A percentile compares a stretch with the other conserved stretches of the same genome.
phyloP scores from a whole-genome alignment of 2,888 invertebrate species.

The Dolomedes plantarius region DNA sequence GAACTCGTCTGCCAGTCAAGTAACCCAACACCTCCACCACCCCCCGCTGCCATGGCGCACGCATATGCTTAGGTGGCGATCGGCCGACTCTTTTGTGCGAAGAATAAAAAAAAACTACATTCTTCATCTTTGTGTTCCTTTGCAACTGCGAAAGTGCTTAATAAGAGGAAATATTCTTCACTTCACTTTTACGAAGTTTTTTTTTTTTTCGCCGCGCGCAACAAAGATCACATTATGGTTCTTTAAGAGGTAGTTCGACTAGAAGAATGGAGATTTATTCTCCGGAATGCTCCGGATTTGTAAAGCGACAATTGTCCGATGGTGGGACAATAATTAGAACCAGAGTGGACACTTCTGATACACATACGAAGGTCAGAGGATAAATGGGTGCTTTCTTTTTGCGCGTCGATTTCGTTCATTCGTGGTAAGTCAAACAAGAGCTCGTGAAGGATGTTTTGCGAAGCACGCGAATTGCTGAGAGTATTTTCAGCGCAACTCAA shows the following conservation, averaged over 20 bases:
- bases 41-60: constrained; percentile 10
- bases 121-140: constrained; percentile 3
- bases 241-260: neutral
- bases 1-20: constrained; percentile 26
- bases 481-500: too few relatives aligned
- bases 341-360: neutral
- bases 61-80: constrained; percentile 12
- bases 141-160: neutral
- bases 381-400: too few relatives aligned
- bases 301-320: neutral
- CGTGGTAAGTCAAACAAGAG: too few relatives aligned
- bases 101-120: constrained; percentile 3
- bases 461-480: too few relatives aligned
- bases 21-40: constrained; percentile 22
- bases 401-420: too few relatives aligned
- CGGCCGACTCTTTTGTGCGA: neutral
- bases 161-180: neutral
- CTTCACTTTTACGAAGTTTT: neutral
- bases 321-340: neutral
- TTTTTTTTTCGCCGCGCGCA: neutral
- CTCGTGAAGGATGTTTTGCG: too few relatives aligned
- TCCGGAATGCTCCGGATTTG: neutral
- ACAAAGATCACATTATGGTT: neutral
- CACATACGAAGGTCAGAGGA: too few relatives aligned
- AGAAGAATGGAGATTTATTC: neutral